Percentiles rank a stretch among this genome's conserved stretches.
These are phyloP conservation scores for Helicoverpa armigera DNA, from an alignment of 1,140 invertebrate species.

Conservation along the genomic window DNA sequence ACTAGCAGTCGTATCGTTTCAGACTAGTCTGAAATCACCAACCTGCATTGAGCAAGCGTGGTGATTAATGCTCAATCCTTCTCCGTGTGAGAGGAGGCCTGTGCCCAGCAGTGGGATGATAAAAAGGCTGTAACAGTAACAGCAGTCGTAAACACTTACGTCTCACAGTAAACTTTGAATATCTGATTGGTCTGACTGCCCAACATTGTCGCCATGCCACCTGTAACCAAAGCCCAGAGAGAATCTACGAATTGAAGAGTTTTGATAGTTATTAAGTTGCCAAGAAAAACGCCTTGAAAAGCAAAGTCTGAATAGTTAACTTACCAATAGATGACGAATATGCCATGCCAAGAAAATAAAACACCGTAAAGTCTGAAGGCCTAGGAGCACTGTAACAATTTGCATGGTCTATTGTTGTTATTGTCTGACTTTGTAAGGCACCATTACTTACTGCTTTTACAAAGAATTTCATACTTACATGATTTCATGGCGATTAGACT, in stretches of 20 bases:
- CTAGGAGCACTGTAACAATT: constrained; percentile 72
- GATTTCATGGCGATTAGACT: constrained; percentile 51
- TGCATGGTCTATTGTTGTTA: background rate
- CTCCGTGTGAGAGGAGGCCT: no score
- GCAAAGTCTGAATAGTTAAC: background rate
- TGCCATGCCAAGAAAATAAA: constrained; percentile 91
- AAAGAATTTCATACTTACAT: constrained; percentile 40
- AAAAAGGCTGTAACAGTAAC: no score
- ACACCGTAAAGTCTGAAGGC: constrained; percentile 88
- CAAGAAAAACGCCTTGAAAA: background rate
- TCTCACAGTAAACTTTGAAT: constrained; percentile 90
- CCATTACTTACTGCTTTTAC: background rate
- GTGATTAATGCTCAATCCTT: no score
- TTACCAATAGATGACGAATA: constrained; percentile 91
- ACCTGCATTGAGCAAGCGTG: no score
- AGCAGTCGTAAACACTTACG: constrained; percentile 76
- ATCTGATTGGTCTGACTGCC: constrained; percentile 95
- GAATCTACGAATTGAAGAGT: no score
- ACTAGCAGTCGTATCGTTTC: background rate
- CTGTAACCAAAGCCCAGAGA: constrained; percentile 47
- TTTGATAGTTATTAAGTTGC: no score
- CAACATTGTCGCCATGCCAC: constrained; percentile 93
- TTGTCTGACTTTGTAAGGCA: background rate
- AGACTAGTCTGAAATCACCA: no score
- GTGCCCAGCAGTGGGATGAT: no score